Evolutionary conservation across 2,797 vertebrate genomes (phyloP).

Genomic region (Lophius americanus): DNA sequence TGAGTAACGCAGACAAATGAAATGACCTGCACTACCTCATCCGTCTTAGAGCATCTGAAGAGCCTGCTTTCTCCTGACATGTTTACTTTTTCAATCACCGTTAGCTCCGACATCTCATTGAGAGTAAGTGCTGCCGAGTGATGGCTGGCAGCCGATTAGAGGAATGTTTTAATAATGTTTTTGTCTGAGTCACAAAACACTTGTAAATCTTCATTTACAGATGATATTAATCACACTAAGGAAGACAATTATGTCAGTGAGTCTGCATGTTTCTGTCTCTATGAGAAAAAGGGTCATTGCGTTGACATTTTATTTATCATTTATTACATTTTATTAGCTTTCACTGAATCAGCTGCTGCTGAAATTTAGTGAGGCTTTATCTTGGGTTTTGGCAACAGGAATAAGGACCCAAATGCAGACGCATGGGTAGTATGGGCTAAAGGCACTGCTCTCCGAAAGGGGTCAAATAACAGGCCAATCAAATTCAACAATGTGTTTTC

Average conservation of each 20-base stretch:
- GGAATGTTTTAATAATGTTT: slow-evolving; percentile 22
- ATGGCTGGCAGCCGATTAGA: slow-evolving; percentile 50
- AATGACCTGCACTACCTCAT: slow-evolving; percentile 9
- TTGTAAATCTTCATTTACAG: background rate
- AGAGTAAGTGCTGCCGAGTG: slow-evolving; percentile 8
- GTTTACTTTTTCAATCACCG: slow-evolving; percentile 30
- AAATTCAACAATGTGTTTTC: background rate
- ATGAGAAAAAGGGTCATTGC: background rate
- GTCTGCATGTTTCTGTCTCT: background rate
- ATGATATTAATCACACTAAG: slow-evolving; percentile 5
- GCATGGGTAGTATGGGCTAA: background rate
- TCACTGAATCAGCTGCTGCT: too few species aligned
- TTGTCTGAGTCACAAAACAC: slow-evolving; percentile 30
- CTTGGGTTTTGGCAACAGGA: background rate
- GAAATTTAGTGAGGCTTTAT: too few species aligned
- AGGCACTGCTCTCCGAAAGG: background rate
- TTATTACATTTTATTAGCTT: background rate
- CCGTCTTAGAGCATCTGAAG: slow-evolving; percentile 10
- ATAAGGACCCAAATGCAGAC: background rate
- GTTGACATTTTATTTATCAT: background rate
- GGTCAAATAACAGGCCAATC: background rate
- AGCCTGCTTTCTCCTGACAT: slow-evolving; percentile 24
- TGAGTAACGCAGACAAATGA: slow-evolving; percentile 1
- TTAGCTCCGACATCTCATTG: slow-evolving; percentile 11
- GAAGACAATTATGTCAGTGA: background rate